Evolutionary conservation across 1,140 invertebrate species (phyloP), one percentile per base, ranked within the genome.

Genomic region (Luehdorfia chinensis): DNA sequence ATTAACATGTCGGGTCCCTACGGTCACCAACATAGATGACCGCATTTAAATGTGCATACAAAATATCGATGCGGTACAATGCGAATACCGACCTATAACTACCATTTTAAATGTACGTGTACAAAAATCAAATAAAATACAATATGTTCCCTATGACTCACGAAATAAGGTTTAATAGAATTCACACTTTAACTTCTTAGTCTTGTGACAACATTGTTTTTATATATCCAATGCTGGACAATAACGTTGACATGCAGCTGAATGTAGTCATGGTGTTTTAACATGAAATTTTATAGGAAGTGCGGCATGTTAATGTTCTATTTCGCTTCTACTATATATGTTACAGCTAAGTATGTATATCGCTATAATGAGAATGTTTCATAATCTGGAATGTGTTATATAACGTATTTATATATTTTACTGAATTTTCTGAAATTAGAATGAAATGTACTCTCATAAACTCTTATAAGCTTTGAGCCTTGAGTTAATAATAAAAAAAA

Each of bases 1-100:
- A 68, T 57, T 67, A 68, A 65, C 59, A 59, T 74, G 67, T 78
- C 53, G 47, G 33, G 55, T 50, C 32, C 54, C 60, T 37, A 55
- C 68, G 61, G 52, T 63, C 60, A 55, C 41, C 52, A 64, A 65
- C 72, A 68, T 65, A 76, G 63, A 78, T 81, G 71, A 72, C 63
- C 69, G 61, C 66, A 75, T 78, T 79, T 77, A 77, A 78, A 80
- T 78, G 73, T 80, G 76, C 75, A 84, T 84, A 77, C 69, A 79
- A 75, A 79, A 78, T 71, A 81, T 78, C 72, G 73, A 75, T 70
- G 66, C 65, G 50, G 52, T 60, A 79, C 68, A 78, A 77, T 70
- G 59, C 64, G 65, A 71, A 76, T 70, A 66, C 59, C 53, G 47
- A 68, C 63, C 59, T 74, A 67, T 64, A 59, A 48, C 39, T 46